phyloP scores from a whole-genome alignment of 2,113 vertebrate species.

The Girardinichthys multiradiatus region DNA sequence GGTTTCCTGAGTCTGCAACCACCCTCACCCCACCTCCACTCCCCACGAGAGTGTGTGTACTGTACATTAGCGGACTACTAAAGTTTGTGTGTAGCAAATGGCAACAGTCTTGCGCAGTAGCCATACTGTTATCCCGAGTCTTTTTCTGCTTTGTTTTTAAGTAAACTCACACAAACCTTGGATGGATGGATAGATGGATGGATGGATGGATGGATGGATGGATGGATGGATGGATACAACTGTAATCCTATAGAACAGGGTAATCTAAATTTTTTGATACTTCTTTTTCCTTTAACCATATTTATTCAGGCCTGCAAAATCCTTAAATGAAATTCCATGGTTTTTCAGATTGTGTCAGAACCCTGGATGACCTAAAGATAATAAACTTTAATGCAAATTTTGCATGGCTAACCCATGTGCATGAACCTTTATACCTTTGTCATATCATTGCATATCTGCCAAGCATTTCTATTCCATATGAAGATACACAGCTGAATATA shows the following conservation, averaged over 20 bases:
- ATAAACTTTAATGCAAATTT: no score
- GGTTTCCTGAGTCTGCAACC: slow-evolving; percentile 33
- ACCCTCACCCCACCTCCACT: neutral
- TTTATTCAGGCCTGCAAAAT: neutral
- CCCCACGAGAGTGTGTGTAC: slow-evolving; percentile 19
- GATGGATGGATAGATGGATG: no score
- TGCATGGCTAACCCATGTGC: no score
- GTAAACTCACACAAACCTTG: no score
- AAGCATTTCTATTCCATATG: neutral
- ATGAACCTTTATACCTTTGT: no score
- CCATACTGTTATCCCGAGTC: slow-evolving; percentile 46
- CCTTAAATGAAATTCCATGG: no score
- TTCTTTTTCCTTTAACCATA: neutral
- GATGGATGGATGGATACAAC: neutral
- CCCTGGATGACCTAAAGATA: no score
- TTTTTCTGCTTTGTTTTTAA: no score
- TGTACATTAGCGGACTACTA: no score
- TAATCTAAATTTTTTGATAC: no score
- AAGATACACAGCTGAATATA: neutral
- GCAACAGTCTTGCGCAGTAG: slow-evolving; percentile 46
- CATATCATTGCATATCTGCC: no score
- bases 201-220: neutral
- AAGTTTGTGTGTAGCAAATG: slow-evolving; percentile 24
- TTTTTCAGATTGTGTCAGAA: no score
- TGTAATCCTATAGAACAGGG: neutral